phyloP scores from a whole-genome alignment of 2,113 vertebrate genomes.

The Cryptomyrus ogoouensis region DNA sequence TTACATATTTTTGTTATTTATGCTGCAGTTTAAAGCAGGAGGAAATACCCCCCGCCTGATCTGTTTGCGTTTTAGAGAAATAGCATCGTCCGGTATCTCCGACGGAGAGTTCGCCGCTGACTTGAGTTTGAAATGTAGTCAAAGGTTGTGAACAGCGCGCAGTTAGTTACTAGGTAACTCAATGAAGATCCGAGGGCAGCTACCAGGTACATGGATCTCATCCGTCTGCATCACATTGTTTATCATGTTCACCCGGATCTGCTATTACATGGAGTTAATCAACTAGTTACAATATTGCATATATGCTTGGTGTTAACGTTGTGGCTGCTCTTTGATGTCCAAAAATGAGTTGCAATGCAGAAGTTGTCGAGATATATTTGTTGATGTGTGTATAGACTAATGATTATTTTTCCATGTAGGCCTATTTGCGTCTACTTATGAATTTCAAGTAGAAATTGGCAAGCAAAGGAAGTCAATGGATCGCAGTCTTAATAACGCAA shows the following conservation, averaged over 20 bases:
- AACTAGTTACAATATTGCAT: not conserved
- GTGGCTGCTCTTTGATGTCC: not conserved
- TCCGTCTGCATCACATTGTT: not conserved
- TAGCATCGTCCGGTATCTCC: not conserved
- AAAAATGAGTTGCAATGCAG: not conserved
- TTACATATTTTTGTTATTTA: too few relatives aligned
- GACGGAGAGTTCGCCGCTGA: not conserved
- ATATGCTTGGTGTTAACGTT: not conserved
- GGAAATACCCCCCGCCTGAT: not conserved
- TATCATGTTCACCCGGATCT: not conserved
- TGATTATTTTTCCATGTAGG: not conserved
- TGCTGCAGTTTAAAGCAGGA: too few relatives aligned
- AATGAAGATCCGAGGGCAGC: not conserved
- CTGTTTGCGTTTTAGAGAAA: not conserved
- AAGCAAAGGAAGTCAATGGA: not conserved
- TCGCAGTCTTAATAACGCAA: not conserved
- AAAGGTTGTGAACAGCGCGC: not conserved
- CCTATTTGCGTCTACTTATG: not conserved
- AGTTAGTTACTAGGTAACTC: slow-evolving; percentile 7
- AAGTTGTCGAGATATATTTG: not conserved
- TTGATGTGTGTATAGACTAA: not conserved
- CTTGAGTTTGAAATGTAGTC: not conserved
- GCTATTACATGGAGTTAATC: not conserved
- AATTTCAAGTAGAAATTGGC: not conserved
- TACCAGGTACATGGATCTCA: not conserved